Base-by-base conservation (phyloP, 2,113 vertebrate genomes). In the Pica pica region DNA sequence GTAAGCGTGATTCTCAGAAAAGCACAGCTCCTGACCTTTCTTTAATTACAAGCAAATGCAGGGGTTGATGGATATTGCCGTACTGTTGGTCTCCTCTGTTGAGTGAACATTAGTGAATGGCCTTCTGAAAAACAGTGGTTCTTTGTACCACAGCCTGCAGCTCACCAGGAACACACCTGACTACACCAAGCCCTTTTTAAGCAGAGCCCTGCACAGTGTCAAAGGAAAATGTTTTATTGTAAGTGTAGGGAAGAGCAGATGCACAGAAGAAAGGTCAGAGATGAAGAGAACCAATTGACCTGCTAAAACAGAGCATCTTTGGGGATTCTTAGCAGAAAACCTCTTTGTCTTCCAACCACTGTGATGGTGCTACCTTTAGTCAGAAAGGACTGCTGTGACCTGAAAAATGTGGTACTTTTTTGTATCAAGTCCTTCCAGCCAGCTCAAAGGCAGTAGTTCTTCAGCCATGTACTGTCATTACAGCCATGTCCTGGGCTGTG, bases 221-320 rank as follows among this genome's bases (percentile, higher is more conserved):
- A 96, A 88, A 96, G 95, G 95, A 97, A 96, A 97, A 98, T 93
- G 90, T 97, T 98, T 97, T 97, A 97, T 94, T 97, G 81, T 96
- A 93, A 97, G 92, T 89, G 65, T 82, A 90, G 65, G 93, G 96
- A 97, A 94, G 97, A 92, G 11, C 80, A 94, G 78, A 96, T 78
- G 68, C 55, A 10, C 33, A 57, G 39, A 76, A 89, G 64, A 98
- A 98, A 97, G 97, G 97, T 97, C 97, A 97, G 64, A 95, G 93
- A 93, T 95, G 95, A 96, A 96, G 92, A 86, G 91, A 88, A 87
- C 56, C 93, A 97, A 94, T 60, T 97, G 97, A 96, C 77, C 69
- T 73, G 83, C 91, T 97, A 67, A 97, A 97, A 76, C 93, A 94
- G 85, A 96, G 33, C 28, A 83, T 95, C 94, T 97, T 86, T 94